A percentile compares a stretch with the other conserved stretches of the same genome.
phyloP scores from a whole-genome alignment of 2,888 invertebrate genomes.

The Himalopsyche kuldschensis region DNA sequence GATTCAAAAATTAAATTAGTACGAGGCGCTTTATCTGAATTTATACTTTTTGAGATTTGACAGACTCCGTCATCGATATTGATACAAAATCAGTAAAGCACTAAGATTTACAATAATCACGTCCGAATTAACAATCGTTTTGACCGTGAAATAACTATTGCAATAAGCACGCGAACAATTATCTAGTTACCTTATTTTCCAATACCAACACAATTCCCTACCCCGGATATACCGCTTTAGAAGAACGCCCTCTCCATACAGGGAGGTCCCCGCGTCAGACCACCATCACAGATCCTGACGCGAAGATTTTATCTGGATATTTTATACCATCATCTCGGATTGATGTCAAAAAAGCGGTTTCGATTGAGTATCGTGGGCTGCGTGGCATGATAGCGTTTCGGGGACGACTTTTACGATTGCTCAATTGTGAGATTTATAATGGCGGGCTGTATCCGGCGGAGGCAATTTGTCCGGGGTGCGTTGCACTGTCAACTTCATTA shows the following conservation, averaged over 20 bases:
- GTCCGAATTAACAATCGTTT: too few relatives aligned
- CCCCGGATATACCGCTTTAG: background rate
- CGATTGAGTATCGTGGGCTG: background rate
- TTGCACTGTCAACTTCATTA: background rate
- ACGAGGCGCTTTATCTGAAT: too few relatives aligned
- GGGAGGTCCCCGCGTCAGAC: background rate
- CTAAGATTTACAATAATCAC: too few relatives aligned
- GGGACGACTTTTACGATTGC: background rate
- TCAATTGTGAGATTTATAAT: background rate
- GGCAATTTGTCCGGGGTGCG: background rate
- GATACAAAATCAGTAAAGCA: too few relatives aligned
- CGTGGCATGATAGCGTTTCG: background rate
- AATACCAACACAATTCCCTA: background rate
- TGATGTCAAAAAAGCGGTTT: background rate
- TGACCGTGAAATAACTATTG: too few relatives aligned
- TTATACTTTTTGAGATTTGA: too few relatives aligned
- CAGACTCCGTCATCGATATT: too few relatives aligned
- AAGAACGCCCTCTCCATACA: background rate
- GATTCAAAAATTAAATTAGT: too few relatives aligned
- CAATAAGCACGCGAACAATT: background rate
- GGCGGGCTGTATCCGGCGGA: background rate
- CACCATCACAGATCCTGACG: background rate
- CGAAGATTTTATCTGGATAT: background rate
- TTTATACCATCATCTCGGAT: background rate
- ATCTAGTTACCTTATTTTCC: background rate